These are phyloP conservation scores for Callipepla californica DNA, from an alignment of 2,113 vertebrate genomes.

Conservation along the genomic window DNA sequence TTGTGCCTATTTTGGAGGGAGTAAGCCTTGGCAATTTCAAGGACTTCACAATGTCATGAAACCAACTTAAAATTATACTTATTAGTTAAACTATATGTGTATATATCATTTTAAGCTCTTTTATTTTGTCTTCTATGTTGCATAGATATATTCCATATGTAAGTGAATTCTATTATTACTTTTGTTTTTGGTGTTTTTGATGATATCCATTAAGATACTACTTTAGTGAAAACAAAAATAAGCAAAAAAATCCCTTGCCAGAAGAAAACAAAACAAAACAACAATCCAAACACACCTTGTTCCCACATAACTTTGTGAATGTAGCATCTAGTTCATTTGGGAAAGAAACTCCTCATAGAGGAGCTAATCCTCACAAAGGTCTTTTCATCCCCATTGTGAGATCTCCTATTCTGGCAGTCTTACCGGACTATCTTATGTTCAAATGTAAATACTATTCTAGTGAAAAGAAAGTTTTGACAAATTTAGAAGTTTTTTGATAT, in stretches of 20 bases:
- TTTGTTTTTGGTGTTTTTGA: neutral
- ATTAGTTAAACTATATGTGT: neutral
- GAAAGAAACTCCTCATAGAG: neutral
- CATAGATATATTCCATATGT: neutral
- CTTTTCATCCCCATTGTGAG: neutral
- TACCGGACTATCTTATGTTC: neutral
- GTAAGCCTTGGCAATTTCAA: neutral
- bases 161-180: neutral
- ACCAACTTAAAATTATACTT: neutral
- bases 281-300: too few relatives aligned
- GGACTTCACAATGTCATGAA: neutral
- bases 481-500: neutral
- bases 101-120: neutral
- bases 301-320: neutral
- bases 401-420: neutral
- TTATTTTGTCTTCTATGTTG: rapidly evolving
- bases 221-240: neutral
- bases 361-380: rapidly evolving
- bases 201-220: neutral
- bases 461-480: neutral
- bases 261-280: too few relatives aligned
- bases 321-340: neutral
- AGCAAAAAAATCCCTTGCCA: neutral
- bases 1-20: neutral
- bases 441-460: neutral